Base-by-base conservation (phyloP, 2,113 vertebrate genomes). In the Microtus pennsylvanicus region DNA sequence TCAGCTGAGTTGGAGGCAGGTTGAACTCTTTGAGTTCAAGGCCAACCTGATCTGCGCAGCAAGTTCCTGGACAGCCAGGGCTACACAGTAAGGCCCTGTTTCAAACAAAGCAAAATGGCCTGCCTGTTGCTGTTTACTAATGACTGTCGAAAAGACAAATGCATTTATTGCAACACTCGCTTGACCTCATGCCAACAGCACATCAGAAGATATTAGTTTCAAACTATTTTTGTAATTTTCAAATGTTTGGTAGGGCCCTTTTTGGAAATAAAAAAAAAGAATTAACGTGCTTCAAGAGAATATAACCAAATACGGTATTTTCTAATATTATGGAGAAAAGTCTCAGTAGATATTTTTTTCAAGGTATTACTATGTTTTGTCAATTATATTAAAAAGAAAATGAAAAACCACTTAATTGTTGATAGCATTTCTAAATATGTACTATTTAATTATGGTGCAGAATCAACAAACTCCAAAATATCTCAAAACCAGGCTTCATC, bases 391-490 rank as follows among this genome's bases (percentile, higher is more conserved):
- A 55, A 76, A 91, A 94, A 97, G 58, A 65, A 85, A 80, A 61
- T 26, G 24, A n/a, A 38, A 42, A 45, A 65, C 26, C 55, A 61
- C 42, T 83, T 95, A 88, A 97, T 88, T 96, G 89, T 82, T 93
- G 92, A 86, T 82, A 89, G 63, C 13, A 96, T 80, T 91, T 96
- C 70, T 90, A 97, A 96, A 87, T 93, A 89, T 45, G 52, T 61
- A 95, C 33, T 67, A 75, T 85, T 95, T 89, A 90, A 92, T 94
- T 96, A 93, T 81, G 67, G 21, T 70, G 87, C 69, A 30, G 38
- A 97, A 81, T 95, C 80, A 92, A 78, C 93, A 42, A 76, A 77
- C 87, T 95, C 22, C 69, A 87, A 93, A 95, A 74, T 87, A 91
- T 88, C 83, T 95, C 24, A 96, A 93, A 96, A 93, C 6, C 35